phyloP scores from a whole-genome alignment of 2,113 vertebrate genomes.

The Carettochelys insculpta region DNA sequence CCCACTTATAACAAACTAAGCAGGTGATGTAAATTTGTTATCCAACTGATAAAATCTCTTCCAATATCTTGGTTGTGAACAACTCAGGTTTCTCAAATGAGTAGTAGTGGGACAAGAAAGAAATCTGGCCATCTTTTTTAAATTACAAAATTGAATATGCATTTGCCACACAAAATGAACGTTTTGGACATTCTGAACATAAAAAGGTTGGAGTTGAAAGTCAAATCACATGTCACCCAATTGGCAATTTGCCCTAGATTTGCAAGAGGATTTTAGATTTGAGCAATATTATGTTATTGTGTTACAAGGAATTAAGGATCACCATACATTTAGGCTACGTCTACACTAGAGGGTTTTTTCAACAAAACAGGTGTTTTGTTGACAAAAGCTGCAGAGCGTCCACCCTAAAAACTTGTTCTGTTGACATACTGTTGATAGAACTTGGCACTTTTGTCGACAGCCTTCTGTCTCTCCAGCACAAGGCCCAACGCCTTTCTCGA shows the following conservation, averaged over 20 bases:
- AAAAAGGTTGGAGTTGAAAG: neutral
- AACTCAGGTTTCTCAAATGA: neutral
- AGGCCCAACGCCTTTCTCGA: no score
- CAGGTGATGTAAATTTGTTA: slow-evolving; percentile 30
- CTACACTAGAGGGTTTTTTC: no score
- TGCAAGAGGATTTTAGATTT: slow-evolving; percentile 19
- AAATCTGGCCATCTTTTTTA: neutral
- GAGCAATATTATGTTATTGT: slow-evolving; percentile 13
- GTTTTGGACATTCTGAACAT: neutral
- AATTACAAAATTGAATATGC: slow-evolving; percentile 1
- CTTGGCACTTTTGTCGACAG: no score
- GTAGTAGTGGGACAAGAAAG: neutral
- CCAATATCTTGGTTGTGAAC: neutral
- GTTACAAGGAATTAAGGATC: slow-evolving; percentile 35
- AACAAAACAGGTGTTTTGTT: no score
- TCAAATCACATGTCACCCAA: slow-evolving; percentile 17
- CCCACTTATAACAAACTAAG: slow-evolving; percentile 44
- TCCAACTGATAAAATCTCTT: slow-evolving; percentile 26
- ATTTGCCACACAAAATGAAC: neutral
- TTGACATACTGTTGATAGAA: no score
- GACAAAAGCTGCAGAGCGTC: no score
- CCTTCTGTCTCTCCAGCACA: no score
- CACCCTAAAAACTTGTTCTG: no score
- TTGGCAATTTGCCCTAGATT: slow-evolving; percentile 46
- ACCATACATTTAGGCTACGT: slow-evolving; percentile 24